phyloP scores from a whole-genome alignment of 30 jellyfish, hydroid and myxozoan species.

The Aurelia coerulea region DNA sequence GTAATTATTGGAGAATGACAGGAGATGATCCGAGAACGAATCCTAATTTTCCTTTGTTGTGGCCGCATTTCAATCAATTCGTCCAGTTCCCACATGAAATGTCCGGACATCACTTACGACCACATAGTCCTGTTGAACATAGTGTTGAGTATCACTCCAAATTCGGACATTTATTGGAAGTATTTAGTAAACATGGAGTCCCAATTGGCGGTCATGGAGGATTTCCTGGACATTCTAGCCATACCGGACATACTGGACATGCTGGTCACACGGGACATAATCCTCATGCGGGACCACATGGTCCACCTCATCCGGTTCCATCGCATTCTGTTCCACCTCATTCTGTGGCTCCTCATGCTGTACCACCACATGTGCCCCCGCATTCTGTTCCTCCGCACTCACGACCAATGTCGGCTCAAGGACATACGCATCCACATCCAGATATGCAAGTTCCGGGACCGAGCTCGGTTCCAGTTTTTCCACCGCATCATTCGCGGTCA shows the following conservation, averaged over 20 bases:
- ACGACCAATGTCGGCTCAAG: conserved; percentile 56
- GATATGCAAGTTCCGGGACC: conserved; percentile 69
- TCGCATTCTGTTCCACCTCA: conserved; percentile 9
- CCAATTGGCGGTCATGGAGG: conserved; percentile 69
- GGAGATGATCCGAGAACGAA: conserved; percentile 70
- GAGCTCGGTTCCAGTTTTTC: conserved; percentile 67
- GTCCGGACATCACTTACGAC: conserved; percentile 49
- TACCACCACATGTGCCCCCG: conserved; percentile 4
- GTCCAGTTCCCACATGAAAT: conserved; percentile 77
- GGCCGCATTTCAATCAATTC: conserved; percentile 73
- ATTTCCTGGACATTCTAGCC: conserved; percentile 41
- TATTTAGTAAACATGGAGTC: conserved; percentile 66
- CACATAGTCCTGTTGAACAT: conserved; percentile 68
- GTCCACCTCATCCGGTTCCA: conserved; percentile 46
- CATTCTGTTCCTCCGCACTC: conserved; percentile 33
- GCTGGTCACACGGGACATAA: conserved; percentile 7
- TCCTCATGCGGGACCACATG: conserved; percentile 54
- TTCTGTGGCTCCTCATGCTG: conserved; percentile 18
- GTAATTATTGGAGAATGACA: conserved; percentile 58
- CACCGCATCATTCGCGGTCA: conserved; percentile 68
- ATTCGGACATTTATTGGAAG: conserved; percentile 69
- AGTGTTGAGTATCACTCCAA: conserved; percentile 53
- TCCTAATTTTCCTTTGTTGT: conserved; percentile 71
- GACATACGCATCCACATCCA: conserved; percentile 59
- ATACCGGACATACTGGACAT: conserved; percentile 42